Evolutionary conservation across 2,113 vertebrate genomes (phyloP).

Genomic region (Zosterops japonicus): DNA sequence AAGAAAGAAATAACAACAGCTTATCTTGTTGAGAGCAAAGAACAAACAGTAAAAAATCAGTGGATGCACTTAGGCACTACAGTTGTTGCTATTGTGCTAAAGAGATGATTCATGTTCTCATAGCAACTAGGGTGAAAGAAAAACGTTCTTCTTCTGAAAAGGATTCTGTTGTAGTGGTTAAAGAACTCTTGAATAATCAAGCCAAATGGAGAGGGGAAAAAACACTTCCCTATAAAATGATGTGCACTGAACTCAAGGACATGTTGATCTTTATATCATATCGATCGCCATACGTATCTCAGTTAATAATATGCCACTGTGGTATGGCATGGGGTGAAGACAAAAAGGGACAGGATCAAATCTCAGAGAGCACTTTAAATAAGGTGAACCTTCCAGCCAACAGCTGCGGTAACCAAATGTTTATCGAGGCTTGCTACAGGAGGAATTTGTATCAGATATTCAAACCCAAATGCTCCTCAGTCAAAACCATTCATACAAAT

Average conservation of each 20-base stretch:
- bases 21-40: conserved; percentile 80
- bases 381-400: not conserved
- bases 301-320: conserved; percentile 22
- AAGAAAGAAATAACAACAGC: conserved; percentile 85
- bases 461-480: not conserved
- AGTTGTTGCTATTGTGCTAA: conserved; percentile 80
- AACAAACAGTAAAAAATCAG: conserved; percentile 83
- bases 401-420: not conserved
- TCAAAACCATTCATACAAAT: not conserved
- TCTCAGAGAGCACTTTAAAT: not conserved
- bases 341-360: conserved; percentile 2
- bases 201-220: conserved; percentile 69
- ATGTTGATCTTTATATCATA: conserved; percentile 41
- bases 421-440: not conserved
- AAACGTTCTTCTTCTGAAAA: conserved; percentile 68
- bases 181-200: conserved; percentile 78
- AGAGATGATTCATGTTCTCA: conserved; percentile 82
- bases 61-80: conserved; percentile 76
- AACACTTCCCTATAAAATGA: conserved; percentile 65
- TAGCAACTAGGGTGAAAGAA: conserved; percentile 70
- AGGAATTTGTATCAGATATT: not conserved
- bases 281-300: not conserved
- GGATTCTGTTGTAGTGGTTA: conserved; percentile 76
- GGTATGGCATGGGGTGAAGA: not conserved
- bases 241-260: conserved; percentile 58